Evolutionary conservation across 30 jellyfish, hydroid and myxozoan species (phyloP).

Genomic region (Morbakka virulenta): DNA sequence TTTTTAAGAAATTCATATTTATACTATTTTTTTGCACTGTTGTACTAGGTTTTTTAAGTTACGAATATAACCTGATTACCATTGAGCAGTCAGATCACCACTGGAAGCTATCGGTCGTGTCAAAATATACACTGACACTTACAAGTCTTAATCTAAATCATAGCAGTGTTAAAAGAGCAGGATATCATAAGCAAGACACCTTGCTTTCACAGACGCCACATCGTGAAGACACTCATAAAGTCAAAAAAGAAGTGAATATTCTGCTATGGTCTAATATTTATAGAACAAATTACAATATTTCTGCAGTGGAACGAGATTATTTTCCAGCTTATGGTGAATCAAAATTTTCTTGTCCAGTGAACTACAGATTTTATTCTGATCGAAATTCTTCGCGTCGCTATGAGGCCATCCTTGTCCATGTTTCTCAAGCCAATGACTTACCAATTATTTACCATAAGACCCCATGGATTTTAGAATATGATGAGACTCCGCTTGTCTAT

Average conservation of each 20-base stretch:
- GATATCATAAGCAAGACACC: no score
- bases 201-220: no score
- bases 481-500: conserved; percentile 31
- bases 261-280: conserved; percentile 36
- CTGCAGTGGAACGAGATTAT: neutral
- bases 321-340: conserved; percentile 62
- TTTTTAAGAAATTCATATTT: no score
- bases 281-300: neutral
- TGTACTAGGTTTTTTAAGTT: no score
- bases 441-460: neutral
- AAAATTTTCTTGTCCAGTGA: conserved; percentile 36
- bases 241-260: conserved; percentile 14
- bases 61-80: no score
- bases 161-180: no score
- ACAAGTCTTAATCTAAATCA: no score
- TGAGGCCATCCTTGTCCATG: conserved; percentile 30
- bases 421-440: conserved; percentile 1
- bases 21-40: no score
- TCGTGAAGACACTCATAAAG: no score
- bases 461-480: conserved; percentile 49
- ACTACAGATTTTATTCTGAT: conserved; percentile 7
- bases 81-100: no score
- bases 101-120: no score
- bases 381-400: neutral
- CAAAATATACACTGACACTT: no score